phyloP scores from a whole-genome alignment of 1,140 invertebrate species.

The Trinorchestia longiramus region DNA sequence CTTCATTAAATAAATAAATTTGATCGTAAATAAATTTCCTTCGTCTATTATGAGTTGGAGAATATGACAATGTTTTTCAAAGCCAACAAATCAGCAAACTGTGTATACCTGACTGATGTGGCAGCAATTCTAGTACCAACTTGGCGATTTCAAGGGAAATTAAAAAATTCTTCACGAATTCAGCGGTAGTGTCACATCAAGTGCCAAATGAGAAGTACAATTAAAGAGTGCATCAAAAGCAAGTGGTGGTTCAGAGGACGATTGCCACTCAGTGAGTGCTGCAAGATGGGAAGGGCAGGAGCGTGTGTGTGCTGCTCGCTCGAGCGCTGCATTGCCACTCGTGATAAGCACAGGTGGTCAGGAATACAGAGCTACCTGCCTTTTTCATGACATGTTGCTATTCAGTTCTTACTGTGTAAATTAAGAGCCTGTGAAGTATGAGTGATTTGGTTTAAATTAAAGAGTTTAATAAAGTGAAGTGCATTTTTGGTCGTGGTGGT shows the following conservation, averaged over 20 bases:
- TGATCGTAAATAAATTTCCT: too few relatives aligned
- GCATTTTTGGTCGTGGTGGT: slow-evolving; percentile 22
- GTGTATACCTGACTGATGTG: too few relatives aligned
- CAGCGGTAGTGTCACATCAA: neutral
- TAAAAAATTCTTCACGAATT: neutral
- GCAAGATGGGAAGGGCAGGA: neutral
- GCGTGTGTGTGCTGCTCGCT: neutral
- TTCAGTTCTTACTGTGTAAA: neutral
- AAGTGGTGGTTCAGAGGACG: neutral
- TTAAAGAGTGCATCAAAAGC: neutral
- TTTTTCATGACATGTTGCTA: neutral
- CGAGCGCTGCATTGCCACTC: slow-evolving; percentile 9
- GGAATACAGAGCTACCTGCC: neutral
- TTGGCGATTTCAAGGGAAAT: neutral
- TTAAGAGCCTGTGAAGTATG: neutral
- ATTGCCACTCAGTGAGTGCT: neutral
- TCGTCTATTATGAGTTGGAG: too few relatives aligned
- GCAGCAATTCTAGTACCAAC: too few relatives aligned
- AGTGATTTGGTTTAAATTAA: neutral
- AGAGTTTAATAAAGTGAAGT: slow-evolving; percentile 18
- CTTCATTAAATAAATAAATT: too few relatives aligned
- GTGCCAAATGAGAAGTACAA: neutral
- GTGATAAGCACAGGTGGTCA: slow-evolving; percentile 18
- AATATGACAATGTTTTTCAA: too few relatives aligned
- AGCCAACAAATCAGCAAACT: too few relatives aligned